phyloP scores from a whole-genome alignment of 1,140 invertebrate genomes.

The Zaprionus ghesquierei region DNA sequence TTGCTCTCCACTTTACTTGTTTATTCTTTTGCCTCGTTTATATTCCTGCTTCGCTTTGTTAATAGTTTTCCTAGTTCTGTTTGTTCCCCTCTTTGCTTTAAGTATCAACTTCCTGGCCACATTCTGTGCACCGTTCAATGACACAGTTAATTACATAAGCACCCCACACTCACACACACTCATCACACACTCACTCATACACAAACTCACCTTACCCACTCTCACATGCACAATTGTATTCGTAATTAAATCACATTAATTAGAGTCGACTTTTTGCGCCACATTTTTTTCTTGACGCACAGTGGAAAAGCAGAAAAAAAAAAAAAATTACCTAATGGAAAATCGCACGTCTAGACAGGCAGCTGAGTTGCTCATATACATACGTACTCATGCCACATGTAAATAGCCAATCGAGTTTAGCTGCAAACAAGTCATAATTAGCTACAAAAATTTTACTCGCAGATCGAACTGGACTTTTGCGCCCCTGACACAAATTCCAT shows the following conservation, averaged over 20 bases:
- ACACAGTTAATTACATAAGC: constrained; percentile 69
- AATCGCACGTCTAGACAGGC: constrained; percentile 41
- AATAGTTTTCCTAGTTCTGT: background rate
- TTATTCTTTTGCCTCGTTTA: background rate
- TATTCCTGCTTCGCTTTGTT: background rate
- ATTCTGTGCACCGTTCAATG: constrained; percentile 71
- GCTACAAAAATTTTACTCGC: background rate
- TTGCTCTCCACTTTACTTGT: background rate
- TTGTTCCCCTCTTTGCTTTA: constrained; percentile 7
- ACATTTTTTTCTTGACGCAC: constrained; percentile 57
- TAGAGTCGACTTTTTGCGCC: constrained; percentile 61
- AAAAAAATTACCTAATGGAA: constrained; percentile 64
- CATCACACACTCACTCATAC: background rate
- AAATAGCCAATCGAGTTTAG: constrained; percentile 26
- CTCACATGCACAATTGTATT: background rate
- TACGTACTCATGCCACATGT: constrained; percentile 8
- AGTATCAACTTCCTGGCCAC: constrained; percentile 58
- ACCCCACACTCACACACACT: constrained; percentile 18
- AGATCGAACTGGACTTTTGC: constrained; percentile 35
- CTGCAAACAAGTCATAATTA: constrained; percentile 55
- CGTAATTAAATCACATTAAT: constrained; percentile 75
- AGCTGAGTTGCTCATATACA: background rate
- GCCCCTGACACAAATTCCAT: constrained; percentile 71
- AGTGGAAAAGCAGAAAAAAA: constrained; percentile 20
- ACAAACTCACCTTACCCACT: background rate